Conservation (phyloP, 1,140 invertebrate genomes). For the Limonius californicus region DNA sequence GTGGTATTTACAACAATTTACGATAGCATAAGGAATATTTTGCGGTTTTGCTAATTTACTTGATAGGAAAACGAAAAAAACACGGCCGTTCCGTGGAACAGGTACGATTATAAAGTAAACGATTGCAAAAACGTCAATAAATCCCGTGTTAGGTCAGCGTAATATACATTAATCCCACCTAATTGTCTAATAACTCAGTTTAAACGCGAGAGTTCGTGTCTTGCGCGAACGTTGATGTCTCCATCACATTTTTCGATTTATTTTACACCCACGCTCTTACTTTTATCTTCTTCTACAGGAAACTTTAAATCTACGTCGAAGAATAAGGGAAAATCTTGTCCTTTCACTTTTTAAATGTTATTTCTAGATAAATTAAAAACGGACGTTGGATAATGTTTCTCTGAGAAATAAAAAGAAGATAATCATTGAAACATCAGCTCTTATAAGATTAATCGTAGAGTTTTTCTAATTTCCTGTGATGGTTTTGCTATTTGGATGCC, state of each 20-base stretch:
- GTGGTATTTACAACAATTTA: slow-evolving; percentile 1
- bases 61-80: background rate
- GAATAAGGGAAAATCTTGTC: background rate
- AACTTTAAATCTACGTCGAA: background rate
- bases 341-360: background rate
- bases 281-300: background rate
- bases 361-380: background rate
- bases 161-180: slow-evolving; percentile 35
- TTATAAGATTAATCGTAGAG: background rate
- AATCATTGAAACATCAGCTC: background rate
- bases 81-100: background rate
- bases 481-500: background rate
- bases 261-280: slow-evolving; percentile 1
- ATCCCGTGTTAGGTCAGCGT: slow-evolving; percentile 33
- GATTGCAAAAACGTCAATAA: slow-evolving; percentile 27
- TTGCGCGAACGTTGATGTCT: slow-evolving; percentile 35
- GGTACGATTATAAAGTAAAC: slow-evolving; percentile 11
- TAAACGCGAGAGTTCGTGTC: slow-evolving; percentile 32
- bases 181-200: slow-evolving; percentile 39
- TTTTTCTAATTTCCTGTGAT: background rate
- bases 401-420: too few species aligned
- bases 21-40: slow-evolving; percentile 26
- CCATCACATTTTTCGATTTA: slow-evolving; percentile 29
- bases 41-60: slow-evolving; percentile 17
- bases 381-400: too few species aligned